Percentiles rank a stretch among this genome's conserved stretches.
phyloP scores from a whole-genome alignment of 2,888 invertebrate genomes.

The Machimus rusticus region DNA sequence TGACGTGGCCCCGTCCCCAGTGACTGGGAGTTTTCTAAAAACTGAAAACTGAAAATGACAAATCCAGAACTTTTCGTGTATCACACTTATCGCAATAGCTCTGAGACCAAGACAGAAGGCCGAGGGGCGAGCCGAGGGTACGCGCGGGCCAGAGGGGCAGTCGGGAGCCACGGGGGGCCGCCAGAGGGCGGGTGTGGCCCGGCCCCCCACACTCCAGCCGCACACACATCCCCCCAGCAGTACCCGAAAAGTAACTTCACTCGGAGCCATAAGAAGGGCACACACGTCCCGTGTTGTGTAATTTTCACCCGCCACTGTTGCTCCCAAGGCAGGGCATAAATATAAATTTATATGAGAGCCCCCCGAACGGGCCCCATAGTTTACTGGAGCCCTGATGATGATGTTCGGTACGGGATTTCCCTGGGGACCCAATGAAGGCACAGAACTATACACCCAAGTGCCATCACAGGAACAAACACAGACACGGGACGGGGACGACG shows the following conservation, averaged over 20 bases:
- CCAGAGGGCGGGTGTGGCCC: neutral
- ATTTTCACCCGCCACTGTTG: conserved; percentile 62
- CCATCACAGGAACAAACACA: conserved; percentile 52
- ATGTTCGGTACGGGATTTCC: conserved; percentile 61
- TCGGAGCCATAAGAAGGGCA: conserved; percentile 40
- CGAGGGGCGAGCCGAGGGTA: neutral
- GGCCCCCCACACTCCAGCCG: neutral
- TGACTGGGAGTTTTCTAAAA: conserved; percentile 18
- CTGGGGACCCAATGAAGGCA: conserved; percentile 54
- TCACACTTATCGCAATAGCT: conserved; percentile 36
- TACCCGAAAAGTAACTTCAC: conserved; percentile 31
- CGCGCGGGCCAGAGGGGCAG: neutral
- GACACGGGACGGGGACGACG: conserved; percentile 5
- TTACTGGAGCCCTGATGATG: conserved; percentile 54
- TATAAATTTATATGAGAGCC: conserved; percentile 49
- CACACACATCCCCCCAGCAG: neutral
- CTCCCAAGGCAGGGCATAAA: conserved; percentile 56
- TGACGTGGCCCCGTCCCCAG: conserved; percentile 8
- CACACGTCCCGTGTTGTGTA: conserved; percentile 55
- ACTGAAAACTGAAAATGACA: conserved; percentile 37
- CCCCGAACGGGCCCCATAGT: conserved; percentile 44
- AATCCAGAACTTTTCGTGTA: conserved; percentile 38
- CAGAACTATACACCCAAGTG: conserved; percentile 60
- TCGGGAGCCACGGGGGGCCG: neutral
- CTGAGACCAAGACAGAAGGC: neutral